These are phyloP conservation scores for Zapornia atra DNA, from an alignment of 2,113 vertebrate species.

Conservation along the genomic window DNA sequence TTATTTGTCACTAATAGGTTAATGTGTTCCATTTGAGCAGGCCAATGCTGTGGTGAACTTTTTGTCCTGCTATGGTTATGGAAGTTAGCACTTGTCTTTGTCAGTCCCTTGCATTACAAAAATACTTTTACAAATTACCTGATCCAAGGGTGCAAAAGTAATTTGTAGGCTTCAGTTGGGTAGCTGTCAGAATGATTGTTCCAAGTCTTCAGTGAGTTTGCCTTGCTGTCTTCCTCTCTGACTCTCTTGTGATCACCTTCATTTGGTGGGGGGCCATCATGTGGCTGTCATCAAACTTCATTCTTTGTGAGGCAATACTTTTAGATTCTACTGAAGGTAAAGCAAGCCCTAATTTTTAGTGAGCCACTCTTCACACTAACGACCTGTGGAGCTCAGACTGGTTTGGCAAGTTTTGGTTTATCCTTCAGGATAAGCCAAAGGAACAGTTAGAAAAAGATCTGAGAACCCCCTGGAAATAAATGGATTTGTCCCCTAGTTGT, in stretches of 20 bases:
- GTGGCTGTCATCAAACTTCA: not conserved
- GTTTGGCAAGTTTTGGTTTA: not conserved
- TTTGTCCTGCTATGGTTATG: not conserved
- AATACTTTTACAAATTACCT: not conserved
- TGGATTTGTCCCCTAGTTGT: not conserved
- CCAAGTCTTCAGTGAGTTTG: not conserved
- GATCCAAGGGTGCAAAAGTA: not conserved
- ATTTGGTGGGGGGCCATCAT: not conserved
- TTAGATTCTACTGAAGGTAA: not conserved
- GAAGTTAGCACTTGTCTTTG: not conserved
- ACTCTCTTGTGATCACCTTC: not conserved
- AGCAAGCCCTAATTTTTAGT: not conserved
- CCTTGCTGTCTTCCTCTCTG: not conserved
- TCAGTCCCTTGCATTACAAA: not conserved
- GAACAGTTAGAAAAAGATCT: not conserved
- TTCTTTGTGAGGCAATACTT: not conserved
- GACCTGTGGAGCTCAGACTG: not conserved
- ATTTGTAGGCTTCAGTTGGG: not conserved
- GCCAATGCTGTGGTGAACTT: not conserved
- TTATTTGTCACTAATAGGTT: not conserved
- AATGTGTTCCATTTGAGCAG: not conserved
- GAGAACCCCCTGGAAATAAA: not conserved
- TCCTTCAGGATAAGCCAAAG: too few relatives aligned
- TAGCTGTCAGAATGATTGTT: not conserved
- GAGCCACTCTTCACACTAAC: not conserved